Evolutionary conservation across 1,140 invertebrate genomes (phyloP).

Genomic region (Sweltsa coloradensis): DNA sequence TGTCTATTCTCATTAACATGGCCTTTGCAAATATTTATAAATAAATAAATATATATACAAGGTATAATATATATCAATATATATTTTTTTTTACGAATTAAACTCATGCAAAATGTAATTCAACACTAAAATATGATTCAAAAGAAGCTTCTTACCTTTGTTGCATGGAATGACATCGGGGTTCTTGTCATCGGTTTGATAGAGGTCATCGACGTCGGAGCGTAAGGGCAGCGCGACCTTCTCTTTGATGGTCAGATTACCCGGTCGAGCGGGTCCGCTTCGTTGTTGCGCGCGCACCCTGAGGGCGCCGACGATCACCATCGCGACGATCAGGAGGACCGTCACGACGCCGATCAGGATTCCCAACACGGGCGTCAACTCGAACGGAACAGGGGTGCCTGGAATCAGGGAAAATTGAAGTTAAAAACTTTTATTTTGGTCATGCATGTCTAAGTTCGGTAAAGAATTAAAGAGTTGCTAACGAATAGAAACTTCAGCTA

Average conservation of each 20-base stretch:
- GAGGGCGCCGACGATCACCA: constrained; percentile 28
- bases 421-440: no score
- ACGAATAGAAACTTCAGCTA: no score
- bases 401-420: no score
- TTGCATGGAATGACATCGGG: constrained; percentile 75
- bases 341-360: constrained; percentile 58
- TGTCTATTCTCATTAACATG: no score
- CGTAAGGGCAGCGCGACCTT: constrained; percentile 47
- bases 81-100: no score
- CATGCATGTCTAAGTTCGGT: no score
- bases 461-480: no score
- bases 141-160: constrained; percentile 51
- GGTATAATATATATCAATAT: no score
- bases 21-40: no score
- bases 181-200: constrained; percentile 65
- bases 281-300: constrained; percentile 18
- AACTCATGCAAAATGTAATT: no score
- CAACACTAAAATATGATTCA: no score
- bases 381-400: constrained; percentile 46
- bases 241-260: constrained; percentile 49
- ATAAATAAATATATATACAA: no score
- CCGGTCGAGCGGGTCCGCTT: constrained; percentile 36
- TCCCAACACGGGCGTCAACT: constrained; percentile 61
- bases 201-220: constrained; percentile 51
- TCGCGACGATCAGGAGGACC: constrained; percentile 51